A percentile compares a stretch with the other conserved stretches of the same genome.
Evolutionary conservation across 2,888 invertebrate genomes (phyloP).

Genomic region (Troides helena): DNA sequence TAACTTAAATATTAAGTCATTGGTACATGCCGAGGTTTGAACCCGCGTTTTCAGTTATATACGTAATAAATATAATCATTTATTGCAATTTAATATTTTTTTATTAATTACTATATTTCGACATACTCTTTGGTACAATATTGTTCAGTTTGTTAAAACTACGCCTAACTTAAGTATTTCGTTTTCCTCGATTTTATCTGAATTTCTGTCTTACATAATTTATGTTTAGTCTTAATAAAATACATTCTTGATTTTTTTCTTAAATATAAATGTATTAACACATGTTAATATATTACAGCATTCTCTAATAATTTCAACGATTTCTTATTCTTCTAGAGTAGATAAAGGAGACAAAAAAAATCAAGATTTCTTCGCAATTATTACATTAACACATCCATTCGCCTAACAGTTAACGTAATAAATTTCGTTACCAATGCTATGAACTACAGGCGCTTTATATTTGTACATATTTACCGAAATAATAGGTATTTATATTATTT

Average conservation of each 20-base stretch:
- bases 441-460: conserved; percentile 4
- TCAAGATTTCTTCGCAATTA: not conserved
- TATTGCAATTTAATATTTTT: not conserved
- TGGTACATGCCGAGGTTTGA: too few relatives aligned
- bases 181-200: not conserved
- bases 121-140: conserved; percentile 22
- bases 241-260: too few relatives aligned
- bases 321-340: too few relatives aligned
- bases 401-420: not conserved
- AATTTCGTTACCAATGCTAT: conserved; percentile 4
- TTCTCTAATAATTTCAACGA: too few relatives aligned
- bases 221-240: too few relatives aligned
- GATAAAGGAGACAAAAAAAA: not conserved
- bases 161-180: not conserved
- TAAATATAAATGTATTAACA: too few relatives aligned
- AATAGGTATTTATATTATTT: too few relatives aligned
- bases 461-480: conserved; percentile 5
- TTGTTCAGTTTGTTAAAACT: conserved; percentile 7
- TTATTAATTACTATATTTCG: not conserved
- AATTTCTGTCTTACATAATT: not conserved
- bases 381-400: conserved; percentile 4
- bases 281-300: too few relatives aligned
- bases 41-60: too few relatives aligned
- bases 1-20: too few relatives aligned
- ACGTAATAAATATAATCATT: not conserved